phyloP scores from a whole-genome alignment of 1,140 invertebrate genomes.

The Condylostylus longicornis region DNA sequence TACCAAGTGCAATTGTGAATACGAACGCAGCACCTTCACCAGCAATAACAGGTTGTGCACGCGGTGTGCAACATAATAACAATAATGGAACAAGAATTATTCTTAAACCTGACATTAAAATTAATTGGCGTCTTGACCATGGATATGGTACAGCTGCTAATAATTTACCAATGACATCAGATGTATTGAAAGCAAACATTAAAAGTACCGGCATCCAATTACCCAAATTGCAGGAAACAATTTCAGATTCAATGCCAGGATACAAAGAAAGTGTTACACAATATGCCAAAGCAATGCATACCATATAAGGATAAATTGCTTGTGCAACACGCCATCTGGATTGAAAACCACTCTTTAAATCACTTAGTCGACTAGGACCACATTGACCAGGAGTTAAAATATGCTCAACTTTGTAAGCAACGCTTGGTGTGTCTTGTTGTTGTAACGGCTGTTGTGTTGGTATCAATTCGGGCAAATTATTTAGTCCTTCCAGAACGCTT shows the following conservation, averaged over 20 bases:
- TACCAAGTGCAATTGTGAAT: constrained; percentile 58
- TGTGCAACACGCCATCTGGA: constrained; percentile 63
- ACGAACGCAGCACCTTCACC: constrained; percentile 46
- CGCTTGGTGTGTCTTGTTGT: constrained; percentile 17
- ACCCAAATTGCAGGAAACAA: constrained; percentile 62
- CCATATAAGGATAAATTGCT: constrained; percentile 76
- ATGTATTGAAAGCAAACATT: constrained; percentile 75
- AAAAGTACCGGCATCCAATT: constrained; percentile 84
- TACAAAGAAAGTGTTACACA: constrained; percentile 77
- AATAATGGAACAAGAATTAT: constrained; percentile 64
- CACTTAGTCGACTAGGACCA: constrained; percentile 29
- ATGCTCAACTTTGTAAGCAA: constrained; percentile 63
- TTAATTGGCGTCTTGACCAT: constrained; percentile 58
- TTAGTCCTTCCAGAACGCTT: constrained; percentile 29
- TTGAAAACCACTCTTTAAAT: constrained; percentile 40
- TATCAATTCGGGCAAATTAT: constrained; percentile 27
- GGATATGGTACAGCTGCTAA: constrained; percentile 64
- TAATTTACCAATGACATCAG: constrained; percentile 74
- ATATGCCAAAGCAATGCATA: constrained; percentile 70
- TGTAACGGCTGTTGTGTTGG: constrained; percentile 26
- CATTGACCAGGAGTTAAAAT: constrained; percentile 48
- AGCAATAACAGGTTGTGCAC: constrained; percentile 52
- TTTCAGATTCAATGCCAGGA: constrained; percentile 77
- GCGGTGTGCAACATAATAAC: constrained; percentile 60
- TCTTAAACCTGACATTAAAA: constrained; percentile 51